These are phyloP conservation scores for Lucilia cuprina DNA, from an alignment of 1,140 invertebrate genomes.

Conservation along the genomic window DNA sequence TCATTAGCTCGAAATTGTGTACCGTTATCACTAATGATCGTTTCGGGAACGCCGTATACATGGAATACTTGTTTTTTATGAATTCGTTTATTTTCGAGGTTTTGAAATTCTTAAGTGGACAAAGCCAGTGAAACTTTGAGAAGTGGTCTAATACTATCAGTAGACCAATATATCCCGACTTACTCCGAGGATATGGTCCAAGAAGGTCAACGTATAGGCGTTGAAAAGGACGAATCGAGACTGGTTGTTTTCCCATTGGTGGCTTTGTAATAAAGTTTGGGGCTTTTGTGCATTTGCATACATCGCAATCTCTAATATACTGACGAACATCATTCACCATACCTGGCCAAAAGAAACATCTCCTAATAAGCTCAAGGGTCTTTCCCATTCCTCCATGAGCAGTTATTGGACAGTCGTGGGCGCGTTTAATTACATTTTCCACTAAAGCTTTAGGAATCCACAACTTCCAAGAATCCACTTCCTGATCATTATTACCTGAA, in stretches of 20 bases:
- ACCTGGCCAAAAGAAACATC: not conserved
- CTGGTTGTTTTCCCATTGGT: not conserved
- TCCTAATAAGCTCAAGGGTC: not conserved
- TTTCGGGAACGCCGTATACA: not conserved
- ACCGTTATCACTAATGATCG: not conserved
- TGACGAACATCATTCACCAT: not conserved
- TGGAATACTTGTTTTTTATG: not conserved
- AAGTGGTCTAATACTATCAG: not conserved
- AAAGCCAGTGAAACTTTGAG: not conserved
- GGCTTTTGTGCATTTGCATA: not conserved
- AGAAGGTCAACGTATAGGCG: not conserved
- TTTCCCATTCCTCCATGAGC: not conserved
- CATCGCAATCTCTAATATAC: not conserved
- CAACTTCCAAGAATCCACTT: not conserved
- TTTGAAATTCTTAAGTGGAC: not conserved
- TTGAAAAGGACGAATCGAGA: not conserved
- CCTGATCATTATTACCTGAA: not conserved
- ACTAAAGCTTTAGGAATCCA: not conserved
- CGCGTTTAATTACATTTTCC: not conserved
- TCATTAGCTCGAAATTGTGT: not conserved
- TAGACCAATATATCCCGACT: not conserved
- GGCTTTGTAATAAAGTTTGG: not conserved
- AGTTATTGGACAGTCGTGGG: not conserved
- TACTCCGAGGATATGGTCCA: not conserved
- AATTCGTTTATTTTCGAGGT: not conserved